Conservation (phyloP, 2,113 vertebrate species). For the Ursus arctos region DNA sequence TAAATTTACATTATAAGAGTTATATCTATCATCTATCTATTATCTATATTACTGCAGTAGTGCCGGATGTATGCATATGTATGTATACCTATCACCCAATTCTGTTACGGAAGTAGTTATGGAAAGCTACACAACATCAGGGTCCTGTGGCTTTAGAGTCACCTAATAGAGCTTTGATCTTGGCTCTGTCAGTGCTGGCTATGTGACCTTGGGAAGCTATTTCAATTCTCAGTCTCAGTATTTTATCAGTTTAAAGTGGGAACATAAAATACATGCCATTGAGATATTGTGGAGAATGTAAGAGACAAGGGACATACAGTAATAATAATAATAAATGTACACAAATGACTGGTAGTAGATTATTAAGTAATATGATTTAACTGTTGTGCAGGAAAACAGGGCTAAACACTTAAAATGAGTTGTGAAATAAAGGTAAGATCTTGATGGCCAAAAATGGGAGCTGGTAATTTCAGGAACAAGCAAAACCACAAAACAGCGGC, state of each 20-base stretch:
- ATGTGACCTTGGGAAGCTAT: not conserved
- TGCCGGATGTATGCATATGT: not conserved
- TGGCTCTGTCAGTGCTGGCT: not conserved
- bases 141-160: not conserved
- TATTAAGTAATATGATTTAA: not conserved
- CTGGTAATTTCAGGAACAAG: constrained; percentile 9
- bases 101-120: not conserved
- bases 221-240: not conserved
- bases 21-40: not conserved
- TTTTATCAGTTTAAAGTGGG: not conserved
- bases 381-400: not conserved
- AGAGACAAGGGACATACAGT: not conserved
- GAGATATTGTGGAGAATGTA: not conserved
- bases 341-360: constrained; percentile 12
- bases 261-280: not conserved
- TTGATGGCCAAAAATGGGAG: not conserved
- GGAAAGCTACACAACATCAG: not conserved
- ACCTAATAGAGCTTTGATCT: not conserved
- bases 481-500: not conserved
- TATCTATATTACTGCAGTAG: not conserved
- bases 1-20: not conserved
- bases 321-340: not conserved
- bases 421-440: constrained; percentile 9
- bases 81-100: not conserved
- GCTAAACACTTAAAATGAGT: constrained; percentile 4